phyloP scores from a whole-genome alignment of 2,113 vertebrate genomes.

The human region DNA sequence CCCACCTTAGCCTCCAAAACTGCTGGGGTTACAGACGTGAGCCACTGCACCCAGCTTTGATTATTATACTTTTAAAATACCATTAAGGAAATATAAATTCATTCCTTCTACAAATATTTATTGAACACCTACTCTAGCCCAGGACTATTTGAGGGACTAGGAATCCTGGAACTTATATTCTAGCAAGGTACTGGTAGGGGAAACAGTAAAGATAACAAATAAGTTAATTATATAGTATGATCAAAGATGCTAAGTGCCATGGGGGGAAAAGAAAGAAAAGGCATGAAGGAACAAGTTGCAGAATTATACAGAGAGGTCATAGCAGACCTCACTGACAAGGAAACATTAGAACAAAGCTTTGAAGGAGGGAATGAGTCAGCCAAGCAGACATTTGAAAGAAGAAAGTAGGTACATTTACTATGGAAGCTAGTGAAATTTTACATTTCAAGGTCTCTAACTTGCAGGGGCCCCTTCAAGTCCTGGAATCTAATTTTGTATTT shows the following conservation, averaged over 20 bases:
- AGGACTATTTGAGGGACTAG: background rate
- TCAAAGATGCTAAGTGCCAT: background rate
- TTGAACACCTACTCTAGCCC: background rate
- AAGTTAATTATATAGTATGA: background rate
- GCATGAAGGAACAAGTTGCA: background rate
- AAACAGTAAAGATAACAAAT: background rate
- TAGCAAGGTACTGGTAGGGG: background rate
- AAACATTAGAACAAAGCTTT: background rate
- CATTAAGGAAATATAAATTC: slow-evolving; percentile 9
- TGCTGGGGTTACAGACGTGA: too few species aligned
- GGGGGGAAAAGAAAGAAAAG: background rate
- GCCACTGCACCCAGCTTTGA: too few species aligned
- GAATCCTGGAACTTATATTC: background rate
- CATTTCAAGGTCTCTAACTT: slow-evolving; percentile 9
- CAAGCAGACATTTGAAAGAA: background rate
- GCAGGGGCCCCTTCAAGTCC: background rate
- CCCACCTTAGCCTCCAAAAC: too few species aligned
- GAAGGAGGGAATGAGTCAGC: background rate
- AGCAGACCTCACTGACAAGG: background rate
- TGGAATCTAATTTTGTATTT: slow-evolving; percentile 2
- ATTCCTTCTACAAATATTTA: slow-evolving; percentile 6
- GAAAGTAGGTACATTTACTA: background rate
- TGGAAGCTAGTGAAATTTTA: background rate
- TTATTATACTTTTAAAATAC: background rate
- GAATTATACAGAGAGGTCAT: background rate